phyloP scores from a whole-genome alignment of 2,888 invertebrate species.

The Amiota minor region DNA sequence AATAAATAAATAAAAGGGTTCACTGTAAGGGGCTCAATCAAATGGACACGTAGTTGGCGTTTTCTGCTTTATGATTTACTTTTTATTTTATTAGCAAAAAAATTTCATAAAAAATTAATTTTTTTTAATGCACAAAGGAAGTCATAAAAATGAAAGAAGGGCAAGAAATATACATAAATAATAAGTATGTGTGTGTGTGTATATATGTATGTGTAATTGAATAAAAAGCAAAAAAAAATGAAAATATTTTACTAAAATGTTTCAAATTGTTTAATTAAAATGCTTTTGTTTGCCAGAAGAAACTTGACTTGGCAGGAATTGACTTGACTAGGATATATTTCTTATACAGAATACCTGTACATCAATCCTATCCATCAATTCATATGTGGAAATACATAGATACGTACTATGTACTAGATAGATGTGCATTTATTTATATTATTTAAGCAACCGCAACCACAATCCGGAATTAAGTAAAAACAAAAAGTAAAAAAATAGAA shows the following conservation, averaged over 20 bases:
- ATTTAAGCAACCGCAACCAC: conserved; percentile 56
- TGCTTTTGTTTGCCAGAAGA: conserved; percentile 5
- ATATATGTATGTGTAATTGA: too few relatives aligned
- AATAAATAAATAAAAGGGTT: not conserved
- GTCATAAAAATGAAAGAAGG: not conserved
- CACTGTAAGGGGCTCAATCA: not conserved
- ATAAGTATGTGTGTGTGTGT: too few relatives aligned
- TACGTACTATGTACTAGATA: too few relatives aligned
- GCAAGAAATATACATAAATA: too few relatives aligned
- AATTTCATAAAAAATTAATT: not conserved
- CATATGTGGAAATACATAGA: conserved; percentile 34
- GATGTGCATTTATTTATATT: conserved; percentile 50
- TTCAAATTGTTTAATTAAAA: conserved; percentile 27
- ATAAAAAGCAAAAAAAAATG: not conserved
- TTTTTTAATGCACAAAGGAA: not conserved
- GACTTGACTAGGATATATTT: too few relatives aligned
- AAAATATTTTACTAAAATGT: not conserved
- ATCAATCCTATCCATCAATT: conserved; percentile 10
- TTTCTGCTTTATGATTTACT: not conserved
- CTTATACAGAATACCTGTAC: not conserved
- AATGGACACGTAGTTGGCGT: conserved; percentile 12
- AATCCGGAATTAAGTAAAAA: conserved; percentile 21
- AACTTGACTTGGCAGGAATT: too few relatives aligned
- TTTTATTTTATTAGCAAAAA: not conserved
- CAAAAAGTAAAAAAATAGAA: conserved; percentile 14